phyloP scores from a whole-genome alignment of 2,113 vertebrate species.

The Ibidorhyncha struthersii region DNA sequence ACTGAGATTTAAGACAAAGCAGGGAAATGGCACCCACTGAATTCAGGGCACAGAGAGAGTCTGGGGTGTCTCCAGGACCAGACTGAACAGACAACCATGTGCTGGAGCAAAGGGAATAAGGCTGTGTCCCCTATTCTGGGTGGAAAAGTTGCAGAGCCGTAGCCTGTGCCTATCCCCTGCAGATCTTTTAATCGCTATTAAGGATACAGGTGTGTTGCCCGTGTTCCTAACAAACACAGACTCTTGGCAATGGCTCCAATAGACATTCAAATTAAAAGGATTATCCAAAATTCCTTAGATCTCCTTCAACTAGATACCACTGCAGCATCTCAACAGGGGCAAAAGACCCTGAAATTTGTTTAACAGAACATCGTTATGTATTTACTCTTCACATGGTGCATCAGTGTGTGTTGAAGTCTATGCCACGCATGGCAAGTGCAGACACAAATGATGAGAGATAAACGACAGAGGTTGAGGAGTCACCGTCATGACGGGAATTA shows the following conservation, averaged over 20 bases:
- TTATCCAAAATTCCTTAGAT: accelerated
- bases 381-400: neutral
- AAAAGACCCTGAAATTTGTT: neutral
- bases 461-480: neutral
- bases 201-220: neutral
- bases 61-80: neutral
- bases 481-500: neutral
- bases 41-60: neutral
- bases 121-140: accelerated
- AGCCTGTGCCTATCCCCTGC: neutral
- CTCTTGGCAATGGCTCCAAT: neutral
- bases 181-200: neutral
- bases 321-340: neutral
- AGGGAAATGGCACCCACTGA: neutral
- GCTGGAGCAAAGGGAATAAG: neutral
- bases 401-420: neutral
- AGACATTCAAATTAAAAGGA: neutral
- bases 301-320: neutral
- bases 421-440: neutral
- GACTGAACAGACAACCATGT: neutral
- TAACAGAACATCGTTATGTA: neutral
- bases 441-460: neutral
- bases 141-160: neutral
- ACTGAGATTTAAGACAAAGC: neutral
- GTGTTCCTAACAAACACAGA: neutral